These are phyloP conservation scores for Dryas iulia DNA, from an alignment of 1,140 invertebrate genomes.

Conservation along the genomic window DNA sequence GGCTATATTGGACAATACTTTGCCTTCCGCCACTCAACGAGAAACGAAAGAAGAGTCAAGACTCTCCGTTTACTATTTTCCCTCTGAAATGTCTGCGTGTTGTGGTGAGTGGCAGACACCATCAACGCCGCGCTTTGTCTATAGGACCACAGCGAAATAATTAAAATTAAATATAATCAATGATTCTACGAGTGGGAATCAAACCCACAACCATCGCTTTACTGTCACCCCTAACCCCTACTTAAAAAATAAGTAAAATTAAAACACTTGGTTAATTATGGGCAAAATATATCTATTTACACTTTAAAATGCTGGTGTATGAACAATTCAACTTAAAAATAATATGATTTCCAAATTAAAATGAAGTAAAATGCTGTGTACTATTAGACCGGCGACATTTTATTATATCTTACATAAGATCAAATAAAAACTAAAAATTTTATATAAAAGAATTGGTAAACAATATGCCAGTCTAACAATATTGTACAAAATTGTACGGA, in stretches of 20 bases:
- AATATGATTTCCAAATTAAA: conserved; percentile 63
- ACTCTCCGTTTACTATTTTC: too few relatives aligned
- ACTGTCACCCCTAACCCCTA: too few relatives aligned
- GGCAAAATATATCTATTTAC: conserved; percentile 78
- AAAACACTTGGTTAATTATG: conserved; percentile 54
- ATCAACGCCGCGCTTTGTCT: too few relatives aligned
- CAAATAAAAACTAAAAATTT: conserved; percentile 20
- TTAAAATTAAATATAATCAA: too few relatives aligned
- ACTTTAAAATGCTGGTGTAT: conserved; percentile 72
- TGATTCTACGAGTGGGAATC: too few relatives aligned
- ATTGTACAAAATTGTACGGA: conserved; percentile 34
- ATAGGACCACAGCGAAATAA: too few relatives aligned
- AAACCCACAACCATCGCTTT: too few relatives aligned
- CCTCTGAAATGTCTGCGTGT: too few relatives aligned
- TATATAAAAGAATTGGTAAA: neutral
- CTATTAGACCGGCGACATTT: conserved; percentile 40
- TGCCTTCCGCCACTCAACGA: too few relatives aligned
- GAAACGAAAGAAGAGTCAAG: too few relatives aligned
- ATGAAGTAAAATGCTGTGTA: conserved; percentile 54
- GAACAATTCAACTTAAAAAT: conserved; percentile 70
- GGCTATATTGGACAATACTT: too few relatives aligned
- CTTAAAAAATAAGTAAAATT: conserved; percentile 5
- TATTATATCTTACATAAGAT: neutral
- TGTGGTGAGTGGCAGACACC: too few relatives aligned
- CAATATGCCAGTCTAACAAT: conserved; percentile 29